Evolutionary conservation across 1,140 invertebrate genomes (phyloP), one percentile per base, ranked within the genome.

Genomic region (Drosophila saltans): DNA sequence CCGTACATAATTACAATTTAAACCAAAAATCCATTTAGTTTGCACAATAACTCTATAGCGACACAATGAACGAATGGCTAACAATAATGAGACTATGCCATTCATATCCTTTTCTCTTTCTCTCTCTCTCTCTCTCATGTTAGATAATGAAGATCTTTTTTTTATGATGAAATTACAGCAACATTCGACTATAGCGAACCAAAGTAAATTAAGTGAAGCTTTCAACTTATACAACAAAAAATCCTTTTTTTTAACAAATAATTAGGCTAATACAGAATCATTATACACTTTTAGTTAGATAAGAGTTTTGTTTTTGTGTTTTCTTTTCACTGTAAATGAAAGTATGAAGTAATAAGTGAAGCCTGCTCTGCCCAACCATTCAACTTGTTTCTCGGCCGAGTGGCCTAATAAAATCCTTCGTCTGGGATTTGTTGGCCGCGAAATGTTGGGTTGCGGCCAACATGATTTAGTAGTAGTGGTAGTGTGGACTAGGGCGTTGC

Each of bases 1-100:
- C 28, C 69, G 66, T 82, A 78, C 80, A 86, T 88, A 88, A 88
- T 88, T 88, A 88, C 76, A 88, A 78, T 88, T 88, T 82, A 82
- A 88, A 88, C 80, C 83, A 84, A 84, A 89, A 81, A 80, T 88
- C 80, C 84, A 88, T 88, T 88, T 88, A 88, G 88, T 88, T 88
- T 57, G 83, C 72, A 89, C 83, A 86, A 86, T 86, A 86, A 86
- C 76, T 72, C 72, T 70, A 71, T 69, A 58, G 65, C 64, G 63
- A 43, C 68, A 86, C 82, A 86, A 86, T 86, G 78, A 74, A 68
- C 68, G 70, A 41, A 69, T 59, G 65, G 61, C 80, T 70, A 74
- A 86, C 83, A 88, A 40, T 76, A 76, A 76, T 76, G 73, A 76
- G 73, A 76, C 76, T 66, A 75, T 59, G 59, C 63, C 30, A 61